phyloP scores from a whole-genome alignment of 2,113 vertebrate species.

The Riparia riparia region DNA sequence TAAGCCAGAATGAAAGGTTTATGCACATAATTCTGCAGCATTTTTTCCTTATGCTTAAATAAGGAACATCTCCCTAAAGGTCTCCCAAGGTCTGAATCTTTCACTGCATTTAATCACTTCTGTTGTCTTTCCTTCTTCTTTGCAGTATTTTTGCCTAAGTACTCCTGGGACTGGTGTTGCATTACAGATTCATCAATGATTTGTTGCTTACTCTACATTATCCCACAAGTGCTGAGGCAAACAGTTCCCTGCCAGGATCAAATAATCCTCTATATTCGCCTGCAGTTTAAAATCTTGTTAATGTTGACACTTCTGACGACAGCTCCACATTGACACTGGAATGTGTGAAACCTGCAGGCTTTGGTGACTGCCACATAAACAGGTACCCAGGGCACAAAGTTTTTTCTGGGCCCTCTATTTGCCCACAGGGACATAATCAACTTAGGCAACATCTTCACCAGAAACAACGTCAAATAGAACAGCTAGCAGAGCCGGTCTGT shows the following conservation, averaged over 20 bases:
- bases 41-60: not conserved
- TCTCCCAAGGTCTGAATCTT: slow-evolving; percentile 16
- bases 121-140: slow-evolving; percentile 34
- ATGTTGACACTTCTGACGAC: slow-evolving; percentile 64
- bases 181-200: slow-evolving; percentile 57
- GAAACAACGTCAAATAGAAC: not conserved
- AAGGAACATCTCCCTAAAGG: not conserved
- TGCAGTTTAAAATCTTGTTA: slow-evolving; percentile 67
- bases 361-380: slow-evolving; percentile 6
- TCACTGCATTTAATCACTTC: not conserved
- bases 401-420: not conserved
- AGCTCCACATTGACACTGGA: not conserved
- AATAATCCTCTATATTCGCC: slow-evolving; percentile 41
- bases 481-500: not conserved
- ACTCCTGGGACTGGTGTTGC: slow-evolving; percentile 11
- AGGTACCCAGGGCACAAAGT: not conserved
- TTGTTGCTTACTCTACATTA: slow-evolving; percentile 48
- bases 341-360: slow-evolving; percentile 3
- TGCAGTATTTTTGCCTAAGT: slow-evolving; percentile 27
- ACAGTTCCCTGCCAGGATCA: slow-evolving; percentile 68
- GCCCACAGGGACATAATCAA: not conserved
- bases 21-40: not conserved
- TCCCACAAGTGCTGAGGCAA: slow-evolving; percentile 68
- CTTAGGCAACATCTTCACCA: not conserved
- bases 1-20: not conserved